Evolutionary conservation across 2,113 vertebrate genomes (phyloP), one percentile per base, ranked within the genome.

Genomic region (Panthera leo): DNA sequence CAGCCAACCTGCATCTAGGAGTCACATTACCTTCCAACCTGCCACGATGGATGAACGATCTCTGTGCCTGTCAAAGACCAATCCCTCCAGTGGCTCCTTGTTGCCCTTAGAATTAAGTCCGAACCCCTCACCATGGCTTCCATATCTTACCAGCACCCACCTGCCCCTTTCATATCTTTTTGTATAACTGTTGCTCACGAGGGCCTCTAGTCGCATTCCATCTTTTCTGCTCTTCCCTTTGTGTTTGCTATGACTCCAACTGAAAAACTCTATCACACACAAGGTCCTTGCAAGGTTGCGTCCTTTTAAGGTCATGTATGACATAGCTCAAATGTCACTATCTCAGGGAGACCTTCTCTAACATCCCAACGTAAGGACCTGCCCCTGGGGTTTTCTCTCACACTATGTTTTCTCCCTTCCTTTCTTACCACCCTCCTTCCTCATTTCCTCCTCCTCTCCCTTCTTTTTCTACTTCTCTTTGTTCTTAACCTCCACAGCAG

Each of bases 81-180:
- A 31, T 25, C 5, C 19, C 21, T 19, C 68, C 79, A 76, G 11
- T 3, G 88, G 45, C 70, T 85, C 75, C 36, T 1, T 45, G 15
- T n/a, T 34, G 19, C 29, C 48, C 14, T 48, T n/a, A 58, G 61
- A 68, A 42, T 31, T 31, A 68, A 65, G 45, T 21, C 16, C 16
- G 18, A 36, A 31, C 23, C 5, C 15, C 45, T 85, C 70, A 55
- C 25, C n/a, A 2, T 3, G 12, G 16, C 67, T 48, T 73, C 14
- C 12, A 21, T 68, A 16, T 9, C 67, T 15, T 14, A n/a, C 14
- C 1, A 0, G 34, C 1, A 29, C 58, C 68, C 4, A 34, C 6
- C 42, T 45, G 36, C 5, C 63, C 16, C 55, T 87, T 55, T 14
- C 70, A 29, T 34, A 6, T 4, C 15, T 25, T 67, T 42, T 14